phyloP scores from a whole-genome alignment of 2,797 vertebrate species.

The Pristis pectinata region DNA sequence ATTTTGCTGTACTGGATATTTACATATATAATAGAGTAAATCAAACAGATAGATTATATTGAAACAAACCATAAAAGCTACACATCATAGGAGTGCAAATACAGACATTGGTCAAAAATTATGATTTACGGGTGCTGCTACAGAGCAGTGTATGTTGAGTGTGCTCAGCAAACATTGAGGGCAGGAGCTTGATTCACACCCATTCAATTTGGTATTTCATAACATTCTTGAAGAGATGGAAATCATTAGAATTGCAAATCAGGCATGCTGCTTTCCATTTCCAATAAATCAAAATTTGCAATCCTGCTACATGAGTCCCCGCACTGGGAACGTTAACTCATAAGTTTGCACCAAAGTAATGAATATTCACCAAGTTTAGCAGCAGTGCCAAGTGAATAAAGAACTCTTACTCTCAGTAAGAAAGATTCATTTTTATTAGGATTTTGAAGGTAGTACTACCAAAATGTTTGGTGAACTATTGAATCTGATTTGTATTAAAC shows the following conservation, averaged over 20 bases:
- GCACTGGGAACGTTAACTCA: neutral
- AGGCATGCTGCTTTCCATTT: neutral
- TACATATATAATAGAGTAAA: neutral
- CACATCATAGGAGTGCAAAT: slow-evolving; percentile 14
- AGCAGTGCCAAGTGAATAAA: neutral
- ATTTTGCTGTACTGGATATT: neutral
- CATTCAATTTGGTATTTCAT: neutral
- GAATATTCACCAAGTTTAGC: neutral
- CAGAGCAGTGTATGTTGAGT: neutral
- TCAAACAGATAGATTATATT: neutral
- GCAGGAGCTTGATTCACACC: neutral
- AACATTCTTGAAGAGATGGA: slow-evolving; percentile 14
- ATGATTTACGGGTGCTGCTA: neutral
- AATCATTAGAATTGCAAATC: neutral
- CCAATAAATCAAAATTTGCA: neutral
- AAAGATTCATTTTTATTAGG: neutral
- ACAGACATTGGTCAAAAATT: neutral
- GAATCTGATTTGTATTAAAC: neutral
- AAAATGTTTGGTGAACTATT: neutral
- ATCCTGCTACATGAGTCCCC: neutral
- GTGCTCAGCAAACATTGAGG: neutral
- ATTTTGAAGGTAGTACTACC: neutral
- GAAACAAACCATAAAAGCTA: neutral
- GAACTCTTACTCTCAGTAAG: neutral
- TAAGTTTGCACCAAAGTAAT: neutral